Evolutionary conservation across 2,888 invertebrate species (phyloP).

Genomic region (Sesia bembeciformis): DNA sequence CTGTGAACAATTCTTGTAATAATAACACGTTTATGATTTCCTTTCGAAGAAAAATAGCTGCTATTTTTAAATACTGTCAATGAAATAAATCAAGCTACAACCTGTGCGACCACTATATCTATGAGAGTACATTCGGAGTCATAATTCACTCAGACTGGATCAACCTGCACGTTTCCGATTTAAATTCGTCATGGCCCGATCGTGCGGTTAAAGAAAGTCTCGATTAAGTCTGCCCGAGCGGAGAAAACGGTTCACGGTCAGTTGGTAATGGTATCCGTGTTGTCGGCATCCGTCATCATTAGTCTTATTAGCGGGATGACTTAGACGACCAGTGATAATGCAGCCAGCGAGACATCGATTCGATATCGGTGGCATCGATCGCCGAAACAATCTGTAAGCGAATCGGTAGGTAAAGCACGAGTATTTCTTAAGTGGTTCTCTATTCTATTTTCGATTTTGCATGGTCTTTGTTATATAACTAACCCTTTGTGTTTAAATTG

Average conservation of each 20-base stretch:
- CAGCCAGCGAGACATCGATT: background rate
- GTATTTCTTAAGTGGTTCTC: too few relatives aligned
- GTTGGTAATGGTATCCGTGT: constrained; percentile 13
- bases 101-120: too few relatives aligned
- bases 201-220: constrained; percentile 30
- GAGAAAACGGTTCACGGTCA: constrained; percentile 51
- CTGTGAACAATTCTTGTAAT: too few relatives aligned
- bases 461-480: too few relatives aligned
- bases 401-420: too few relatives aligned
- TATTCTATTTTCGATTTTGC: too few relatives aligned
- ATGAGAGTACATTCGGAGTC: background rate
- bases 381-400: too few relatives aligned
- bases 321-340: background rate
- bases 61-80: too few relatives aligned
- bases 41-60: too few relatives aligned
- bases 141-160: background rate
- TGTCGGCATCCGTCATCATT: constrained; percentile 17
- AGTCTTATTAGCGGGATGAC: constrained; percentile 6
- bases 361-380: background rate
- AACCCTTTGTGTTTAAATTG: too few relatives aligned
- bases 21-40: too few relatives aligned
- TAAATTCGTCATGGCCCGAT: constrained; percentile 7
- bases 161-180: background rate
- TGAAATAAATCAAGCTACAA: too few relatives aligned
- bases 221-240: constrained; percentile 20